Evolutionary conservation across 2,797 vertebrate species (phyloP).

Genomic region (Smutsia gigantea): DNA sequence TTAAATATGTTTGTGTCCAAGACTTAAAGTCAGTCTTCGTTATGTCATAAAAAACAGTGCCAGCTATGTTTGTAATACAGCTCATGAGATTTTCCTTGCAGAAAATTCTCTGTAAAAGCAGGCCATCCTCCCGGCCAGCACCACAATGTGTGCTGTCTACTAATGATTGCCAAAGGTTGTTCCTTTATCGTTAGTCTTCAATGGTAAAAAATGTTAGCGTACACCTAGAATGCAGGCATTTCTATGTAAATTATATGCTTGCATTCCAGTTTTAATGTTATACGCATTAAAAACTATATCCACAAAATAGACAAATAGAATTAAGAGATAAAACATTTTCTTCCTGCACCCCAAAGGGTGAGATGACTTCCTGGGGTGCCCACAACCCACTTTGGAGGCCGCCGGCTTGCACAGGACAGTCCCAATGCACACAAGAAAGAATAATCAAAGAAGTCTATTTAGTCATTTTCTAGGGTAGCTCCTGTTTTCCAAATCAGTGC

Average conservation of each 20-base stretch:
- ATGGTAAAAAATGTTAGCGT: background rate
- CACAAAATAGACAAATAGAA: background rate
- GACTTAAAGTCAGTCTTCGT: background rate
- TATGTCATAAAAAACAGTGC: no score
- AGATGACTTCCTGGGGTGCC: background rate
- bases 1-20: background rate
- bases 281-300: background rate
- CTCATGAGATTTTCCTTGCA: slow-evolving; percentile 34
- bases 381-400: background rate
- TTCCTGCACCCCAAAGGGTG: background rate
- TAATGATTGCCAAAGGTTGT: background rate
- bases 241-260: background rate
- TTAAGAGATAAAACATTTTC: slow-evolving; percentile 13
- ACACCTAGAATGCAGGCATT: background rate
- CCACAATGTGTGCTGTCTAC: background rate
- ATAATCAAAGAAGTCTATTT: background rate
- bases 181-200: background rate
- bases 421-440: background rate
- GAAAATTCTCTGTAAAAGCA: slow-evolving; percentile 55
- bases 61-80: background rate
- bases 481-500: slow-evolving; percentile 37
- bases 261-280: background rate
- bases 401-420: background rate
- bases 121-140: background rate
- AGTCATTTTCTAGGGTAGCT: background rate